A percentile compares a stretch with the other conserved stretches of the same genome.
phyloP scores from a whole-genome alignment of 2,797 vertebrate genomes.

The Petrocephalus sullivani region DNA sequence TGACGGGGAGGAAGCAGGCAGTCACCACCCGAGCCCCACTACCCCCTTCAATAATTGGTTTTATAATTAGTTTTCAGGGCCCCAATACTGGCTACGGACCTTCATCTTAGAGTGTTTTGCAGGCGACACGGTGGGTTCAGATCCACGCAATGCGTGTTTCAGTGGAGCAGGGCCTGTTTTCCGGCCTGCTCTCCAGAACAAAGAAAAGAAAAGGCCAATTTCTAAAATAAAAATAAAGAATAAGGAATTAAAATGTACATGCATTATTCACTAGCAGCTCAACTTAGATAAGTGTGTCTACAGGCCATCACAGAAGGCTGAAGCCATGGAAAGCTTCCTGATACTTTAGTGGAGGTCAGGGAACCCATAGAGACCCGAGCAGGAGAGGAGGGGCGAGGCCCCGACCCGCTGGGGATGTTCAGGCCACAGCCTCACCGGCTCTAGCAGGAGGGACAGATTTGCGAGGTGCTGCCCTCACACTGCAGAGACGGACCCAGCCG shows the following conservation, averaged over 20 bases:
- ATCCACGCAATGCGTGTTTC: neutral
- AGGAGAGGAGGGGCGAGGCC: neutral
- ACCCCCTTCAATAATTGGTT: neutral
- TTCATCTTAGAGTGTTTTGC: neutral
- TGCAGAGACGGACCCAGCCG: neutral
- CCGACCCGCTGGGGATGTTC: neutral
- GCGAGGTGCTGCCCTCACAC: neutral
- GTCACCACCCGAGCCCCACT: neutral
- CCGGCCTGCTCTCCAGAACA: neutral
- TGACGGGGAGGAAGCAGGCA: neutral
- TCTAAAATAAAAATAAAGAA: slow-evolving; percentile 4
- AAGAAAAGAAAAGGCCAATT: neutral
- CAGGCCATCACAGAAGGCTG: neutral
- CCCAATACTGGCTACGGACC: neutral
- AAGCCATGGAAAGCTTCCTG: neutral
- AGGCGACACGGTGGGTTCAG: neutral
- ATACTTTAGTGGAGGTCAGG: neutral
- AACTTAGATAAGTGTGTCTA: neutral
- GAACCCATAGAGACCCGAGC: neutral
- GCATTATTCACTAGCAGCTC: neutral
- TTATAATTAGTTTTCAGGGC: neutral
- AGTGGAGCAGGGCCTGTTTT: neutral
- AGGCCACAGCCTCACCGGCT: neutral
- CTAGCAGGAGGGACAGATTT: neutral
- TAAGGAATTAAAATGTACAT: neutral